Conservation (phyloP, 2,888 invertebrate species). For the Agrotis segetum region DNA sequence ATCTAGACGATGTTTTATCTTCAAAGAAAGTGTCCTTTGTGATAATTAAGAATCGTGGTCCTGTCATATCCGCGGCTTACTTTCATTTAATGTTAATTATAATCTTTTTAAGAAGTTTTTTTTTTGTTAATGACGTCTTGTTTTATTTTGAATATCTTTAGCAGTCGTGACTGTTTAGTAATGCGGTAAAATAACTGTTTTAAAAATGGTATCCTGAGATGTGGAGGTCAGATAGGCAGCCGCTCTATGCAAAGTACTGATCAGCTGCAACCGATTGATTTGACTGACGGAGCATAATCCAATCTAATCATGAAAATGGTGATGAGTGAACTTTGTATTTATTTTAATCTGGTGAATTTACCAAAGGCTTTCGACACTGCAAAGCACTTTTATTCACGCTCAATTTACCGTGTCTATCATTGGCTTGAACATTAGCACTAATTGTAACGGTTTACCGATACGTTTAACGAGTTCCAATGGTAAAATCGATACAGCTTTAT, state of each 20-base stretch:
- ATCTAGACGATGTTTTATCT: constrained; percentile 58
- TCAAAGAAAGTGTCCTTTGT: constrained; percentile 62
- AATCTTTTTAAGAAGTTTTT: constrained; percentile 14
- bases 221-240: no score
- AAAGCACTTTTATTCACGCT: constrained; percentile 14
- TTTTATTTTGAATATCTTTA: no score
- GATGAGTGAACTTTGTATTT: no score
- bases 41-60: constrained; percentile 58
- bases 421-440: constrained; percentile 37
- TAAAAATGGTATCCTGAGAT: no score
- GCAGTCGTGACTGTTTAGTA: no score
- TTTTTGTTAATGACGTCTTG: constrained; percentile 19
- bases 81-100: constrained; percentile 51
- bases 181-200: no score
- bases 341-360: constrained; percentile 14
- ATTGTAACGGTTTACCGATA: constrained; percentile 46
- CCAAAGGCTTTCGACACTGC: constrained; percentile 21
- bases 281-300: no score
- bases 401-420: constrained; percentile 21
- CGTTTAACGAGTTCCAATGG: constrained; percentile 35
- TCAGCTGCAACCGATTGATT: no score
- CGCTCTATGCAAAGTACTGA: no score
- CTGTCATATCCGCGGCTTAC: constrained; percentile 44
- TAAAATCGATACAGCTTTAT: constrained; percentile 39
- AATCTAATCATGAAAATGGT: no score